Conservation (phyloP, 2,113 vertebrate genomes). For the Gnathonemus longibarbis region DNA sequence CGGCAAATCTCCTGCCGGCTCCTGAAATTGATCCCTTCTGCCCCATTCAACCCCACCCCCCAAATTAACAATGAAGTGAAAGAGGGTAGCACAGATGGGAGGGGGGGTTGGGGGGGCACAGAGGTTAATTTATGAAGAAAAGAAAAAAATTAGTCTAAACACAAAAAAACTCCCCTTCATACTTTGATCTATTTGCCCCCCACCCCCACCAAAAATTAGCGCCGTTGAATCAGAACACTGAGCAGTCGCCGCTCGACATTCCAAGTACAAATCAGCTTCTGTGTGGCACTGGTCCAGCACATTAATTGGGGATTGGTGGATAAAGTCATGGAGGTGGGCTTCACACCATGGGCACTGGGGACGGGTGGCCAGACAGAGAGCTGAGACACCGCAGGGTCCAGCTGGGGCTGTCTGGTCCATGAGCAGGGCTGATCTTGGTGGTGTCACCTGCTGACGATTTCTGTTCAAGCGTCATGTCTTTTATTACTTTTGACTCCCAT, state of each 20-base stretch:
- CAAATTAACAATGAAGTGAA: slow-evolving; percentile 28
- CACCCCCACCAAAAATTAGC: slow-evolving; percentile 32
- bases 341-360: background rate
- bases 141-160: slow-evolving; percentile 47
- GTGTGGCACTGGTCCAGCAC: slow-evolving; percentile 25
- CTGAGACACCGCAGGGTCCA: background rate
- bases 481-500: background rate
- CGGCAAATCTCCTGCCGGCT: slow-evolving; percentile 27
- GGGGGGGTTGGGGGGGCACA: slow-evolving; percentile 12
- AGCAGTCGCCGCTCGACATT: slow-evolving; percentile 38
- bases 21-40: slow-evolving; percentile 39
- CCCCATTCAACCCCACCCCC: slow-evolving; percentile 28
- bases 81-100: slow-evolving; percentile 19
- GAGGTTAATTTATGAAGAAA: slow-evolving; percentile 37
- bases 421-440: background rate
- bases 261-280: slow-evolving; percentile 50
- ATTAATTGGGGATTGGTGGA: slow-evolving; percentile 38
- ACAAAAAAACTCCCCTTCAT: slow-evolving; percentile 29
- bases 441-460: background rate
- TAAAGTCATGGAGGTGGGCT: slow-evolving; percentile 13
- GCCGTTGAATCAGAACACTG: slow-evolving; percentile 34
- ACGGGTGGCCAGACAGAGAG: background rate
- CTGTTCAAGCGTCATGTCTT: background rate
- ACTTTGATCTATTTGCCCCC: slow-evolving; percentile 49
- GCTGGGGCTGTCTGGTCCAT: background rate